Evolutionary conservation across 2,113 vertebrate genomes (phyloP).

Genomic region (Dicrurus megarhynchus): DNA sequence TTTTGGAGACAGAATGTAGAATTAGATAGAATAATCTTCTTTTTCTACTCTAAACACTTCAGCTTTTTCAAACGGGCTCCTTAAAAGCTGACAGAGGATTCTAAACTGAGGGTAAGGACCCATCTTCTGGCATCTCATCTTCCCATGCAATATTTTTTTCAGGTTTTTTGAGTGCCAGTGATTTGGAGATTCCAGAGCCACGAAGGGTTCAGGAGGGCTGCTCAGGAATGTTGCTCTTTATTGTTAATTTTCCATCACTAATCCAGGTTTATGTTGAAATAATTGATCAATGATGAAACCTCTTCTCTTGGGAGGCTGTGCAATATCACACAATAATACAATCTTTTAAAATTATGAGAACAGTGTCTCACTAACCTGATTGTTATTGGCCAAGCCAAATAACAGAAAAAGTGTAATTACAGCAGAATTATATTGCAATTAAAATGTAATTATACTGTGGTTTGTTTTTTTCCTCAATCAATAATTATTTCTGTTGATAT

Average conservation of each 20-base stretch:
- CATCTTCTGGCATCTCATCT: not conserved
- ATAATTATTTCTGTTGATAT: constrained; percentile 50
- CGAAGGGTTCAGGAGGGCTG: not conserved
- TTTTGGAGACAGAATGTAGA: not conserved
- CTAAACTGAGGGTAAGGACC: not conserved
- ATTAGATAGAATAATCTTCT: not conserved
- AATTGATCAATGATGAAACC: not conserved
- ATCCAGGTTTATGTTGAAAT: constrained; percentile 6
- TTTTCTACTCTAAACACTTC: not conserved
- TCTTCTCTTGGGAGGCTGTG: constrained; percentile 4
- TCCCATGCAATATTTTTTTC: not conserved
- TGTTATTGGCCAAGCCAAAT: constrained; percentile 10
- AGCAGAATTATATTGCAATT: constrained; percentile 56
- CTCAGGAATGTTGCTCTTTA: not conserved
- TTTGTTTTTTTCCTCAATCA: not conserved
- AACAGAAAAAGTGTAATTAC: constrained; percentile 54
- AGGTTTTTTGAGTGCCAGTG: not conserved
- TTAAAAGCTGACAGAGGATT: not conserved
- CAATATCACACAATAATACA: not conserved
- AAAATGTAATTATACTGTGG: constrained; percentile 37
- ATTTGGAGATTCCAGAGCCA: not conserved
- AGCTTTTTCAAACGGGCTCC: not conserved
- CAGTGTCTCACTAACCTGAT: constrained; percentile 22
- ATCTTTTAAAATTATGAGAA: constrained; percentile 25
- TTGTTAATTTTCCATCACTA: not conserved